Conservation (phyloP, 2,797 vertebrate species). For the Cyprinella venusta region DNA sequence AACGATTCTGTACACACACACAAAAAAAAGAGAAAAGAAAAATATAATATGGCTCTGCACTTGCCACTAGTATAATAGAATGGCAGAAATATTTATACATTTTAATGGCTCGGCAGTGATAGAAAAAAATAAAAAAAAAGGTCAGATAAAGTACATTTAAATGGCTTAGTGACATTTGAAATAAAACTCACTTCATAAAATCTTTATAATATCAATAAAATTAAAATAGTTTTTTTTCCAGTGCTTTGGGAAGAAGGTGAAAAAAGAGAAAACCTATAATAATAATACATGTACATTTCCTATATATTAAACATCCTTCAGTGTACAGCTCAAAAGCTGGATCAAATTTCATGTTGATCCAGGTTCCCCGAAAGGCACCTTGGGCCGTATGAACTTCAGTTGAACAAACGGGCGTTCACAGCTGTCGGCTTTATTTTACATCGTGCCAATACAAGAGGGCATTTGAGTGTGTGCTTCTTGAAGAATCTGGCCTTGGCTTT, state of each 20-base stretch:
- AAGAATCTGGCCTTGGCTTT: constrained; percentile 33
- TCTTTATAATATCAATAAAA: constrained; percentile 77
- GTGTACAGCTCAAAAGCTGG: constrained; percentile 62
- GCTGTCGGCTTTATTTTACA: constrained; percentile 35
- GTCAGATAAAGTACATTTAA: constrained; percentile 74
- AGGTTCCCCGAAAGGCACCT: constrained; percentile 47
- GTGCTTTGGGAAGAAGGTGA: constrained; percentile 77
- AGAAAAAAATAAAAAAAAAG: constrained; percentile 70
- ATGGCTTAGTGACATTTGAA: constrained; percentile 78
- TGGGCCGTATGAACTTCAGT: constrained; percentile 22
- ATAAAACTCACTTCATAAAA: constrained; percentile 74
- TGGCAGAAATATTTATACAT: constrained; percentile 64
- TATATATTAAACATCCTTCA: constrained; percentile 49
- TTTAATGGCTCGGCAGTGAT: constrained; percentile 66
- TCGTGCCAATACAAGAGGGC: constrained; percentile 9
- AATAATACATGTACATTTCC: constrained; percentile 56
- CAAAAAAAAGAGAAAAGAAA: constrained; percentile 22
- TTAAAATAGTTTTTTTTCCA: constrained; percentile 74
- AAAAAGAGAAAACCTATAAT: constrained; percentile 64
- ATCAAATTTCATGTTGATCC: constrained; percentile 64
- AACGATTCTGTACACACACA: constrained; percentile 62
- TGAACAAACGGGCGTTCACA: constrained; percentile 26
- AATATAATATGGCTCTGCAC: constrained; percentile 61
- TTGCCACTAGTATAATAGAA: constrained; percentile 56
- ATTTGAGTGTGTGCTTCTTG: constrained; percentile 16